These are phyloP conservation scores for Echinops telfairi DNA, from an alignment of 2,113 vertebrate species.

Conservation along the genomic window DNA sequence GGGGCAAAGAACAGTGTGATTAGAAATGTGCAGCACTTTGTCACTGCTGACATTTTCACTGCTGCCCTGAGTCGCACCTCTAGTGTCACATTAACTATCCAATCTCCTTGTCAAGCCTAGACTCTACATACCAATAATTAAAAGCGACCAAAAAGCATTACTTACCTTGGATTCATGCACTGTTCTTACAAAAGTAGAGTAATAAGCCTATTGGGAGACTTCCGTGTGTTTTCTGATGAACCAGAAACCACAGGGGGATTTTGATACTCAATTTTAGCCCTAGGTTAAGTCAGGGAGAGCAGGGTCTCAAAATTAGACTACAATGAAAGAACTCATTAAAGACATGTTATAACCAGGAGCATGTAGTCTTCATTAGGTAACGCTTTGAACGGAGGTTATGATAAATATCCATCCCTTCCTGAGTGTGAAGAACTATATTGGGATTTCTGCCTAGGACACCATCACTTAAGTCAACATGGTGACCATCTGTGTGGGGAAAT, in stretches of 20 bases:
- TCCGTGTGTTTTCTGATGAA: constrained; percentile 78
- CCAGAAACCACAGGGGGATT: constrained; percentile 74
- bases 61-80: not conserved
- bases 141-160: constrained; percentile 60
- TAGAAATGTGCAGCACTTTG: not conserved
- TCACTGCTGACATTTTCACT: not conserved
- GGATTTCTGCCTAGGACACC: constrained; percentile 27
- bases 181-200: constrained; percentile 65
- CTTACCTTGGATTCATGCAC: constrained; percentile 45
- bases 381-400: constrained; percentile 73
- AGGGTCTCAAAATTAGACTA: constrained; percentile 77
- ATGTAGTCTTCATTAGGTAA: constrained; percentile 72
- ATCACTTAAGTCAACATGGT: constrained; percentile 45
- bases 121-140: constrained; percentile 52
- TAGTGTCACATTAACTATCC: not conserved
- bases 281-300: constrained; percentile 72
- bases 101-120: constrained; percentile 9
- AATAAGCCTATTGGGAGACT: constrained; percentile 63
- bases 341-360: constrained; percentile 76
- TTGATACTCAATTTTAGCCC: constrained; percentile 78
- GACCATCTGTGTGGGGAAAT: constrained; percentile 44
- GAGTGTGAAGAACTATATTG: constrained; percentile 48
- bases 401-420: constrained; percentile 74
- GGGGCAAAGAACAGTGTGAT: not conserved
- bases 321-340: constrained; percentile 81